Evolutionary conservation across 1,140 invertebrate genomes (phyloP).

Genomic region (Trichogramma pretiosum): DNA sequence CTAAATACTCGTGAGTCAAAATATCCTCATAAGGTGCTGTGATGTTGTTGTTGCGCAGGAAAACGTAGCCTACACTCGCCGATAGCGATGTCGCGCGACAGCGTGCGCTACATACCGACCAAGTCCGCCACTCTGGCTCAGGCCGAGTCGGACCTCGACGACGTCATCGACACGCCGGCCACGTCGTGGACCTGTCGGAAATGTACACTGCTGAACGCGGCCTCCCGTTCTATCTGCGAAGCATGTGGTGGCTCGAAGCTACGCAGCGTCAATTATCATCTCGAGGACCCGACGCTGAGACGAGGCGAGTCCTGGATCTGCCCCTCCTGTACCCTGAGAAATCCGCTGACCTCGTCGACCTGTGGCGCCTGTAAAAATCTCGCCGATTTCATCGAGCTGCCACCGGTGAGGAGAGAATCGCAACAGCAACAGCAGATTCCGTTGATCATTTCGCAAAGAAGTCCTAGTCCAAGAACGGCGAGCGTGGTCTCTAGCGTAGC

Average conservation of each 20-base stretch:
- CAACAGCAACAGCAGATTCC: no score
- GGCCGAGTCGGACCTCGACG: constrained; percentile 36
- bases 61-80: constrained; percentile 26
- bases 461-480: constrained; percentile 36
- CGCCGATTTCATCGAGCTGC: constrained; percentile 37
- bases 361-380: constrained; percentile 73
- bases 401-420: constrained; percentile 27
- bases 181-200: constrained; percentile 75
- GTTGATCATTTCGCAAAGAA: constrained; percentile 31
- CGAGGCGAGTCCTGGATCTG: constrained; percentile 74
- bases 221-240: constrained; percentile 59
- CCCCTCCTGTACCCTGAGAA: constrained; percentile 74
- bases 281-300: constrained; percentile 59
- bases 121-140: constrained; percentile 44
- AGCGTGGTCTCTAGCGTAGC: constrained; percentile 20
- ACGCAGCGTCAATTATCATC: constrained; percentile 52
- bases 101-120: constrained; percentile 44
- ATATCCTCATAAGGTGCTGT: neutral
- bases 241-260: constrained; percentile 76
- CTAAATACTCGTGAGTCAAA: neutral
- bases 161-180: constrained; percentile 26
- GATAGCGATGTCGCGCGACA: constrained; percentile 40
- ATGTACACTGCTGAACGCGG: constrained; percentile 75
- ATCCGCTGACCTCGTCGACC: constrained; percentile 58
- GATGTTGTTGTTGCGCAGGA: neutral